phyloP scores from a whole-genome alignment of 2,888 invertebrate genomes.

The Balanococcus diminutus region DNA sequence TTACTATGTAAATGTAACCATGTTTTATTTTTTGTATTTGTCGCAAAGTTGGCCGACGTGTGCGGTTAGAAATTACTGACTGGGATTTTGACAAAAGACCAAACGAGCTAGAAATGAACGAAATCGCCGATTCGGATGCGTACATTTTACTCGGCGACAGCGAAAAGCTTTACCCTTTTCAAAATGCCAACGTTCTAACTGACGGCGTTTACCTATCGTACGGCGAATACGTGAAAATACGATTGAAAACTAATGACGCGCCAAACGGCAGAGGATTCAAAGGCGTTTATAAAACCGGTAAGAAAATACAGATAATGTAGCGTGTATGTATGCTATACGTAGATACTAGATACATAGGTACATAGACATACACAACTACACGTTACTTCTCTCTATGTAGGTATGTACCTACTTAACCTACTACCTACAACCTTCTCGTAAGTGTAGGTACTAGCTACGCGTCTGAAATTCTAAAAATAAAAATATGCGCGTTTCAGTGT shows the following conservation, averaged over 20 bases:
- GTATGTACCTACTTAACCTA: background rate
- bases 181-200: constrained; percentile 66
- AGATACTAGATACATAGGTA: background rate
- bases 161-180: constrained; percentile 63
- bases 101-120: too few species aligned
- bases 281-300: constrained; percentile 71
- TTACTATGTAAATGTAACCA: too few species aligned
- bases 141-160: constrained; percentile 28
- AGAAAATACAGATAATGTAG: too few species aligned
- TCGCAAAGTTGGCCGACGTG: constrained; percentile 67
- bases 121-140: constrained; percentile 38
- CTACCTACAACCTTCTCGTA: too few species aligned
- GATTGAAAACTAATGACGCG: constrained; percentile 69
- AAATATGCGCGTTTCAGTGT: constrained; percentile 57
- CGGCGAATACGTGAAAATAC: constrained; percentile 69
- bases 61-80: constrained; percentile 73
- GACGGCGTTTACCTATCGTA: constrained; percentile 73
- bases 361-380: background rate
- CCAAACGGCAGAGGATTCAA: constrained; percentile 72
- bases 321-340: too few species aligned
- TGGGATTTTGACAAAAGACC: constrained; percentile 66
- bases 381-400: background rate
- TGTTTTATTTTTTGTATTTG: too few species aligned
- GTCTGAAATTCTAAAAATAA: too few species aligned
- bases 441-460: too few species aligned